Evolutionary conservation across 2,113 vertebrate genomes (phyloP).

Genomic region (Heterotis niloticus): DNA sequence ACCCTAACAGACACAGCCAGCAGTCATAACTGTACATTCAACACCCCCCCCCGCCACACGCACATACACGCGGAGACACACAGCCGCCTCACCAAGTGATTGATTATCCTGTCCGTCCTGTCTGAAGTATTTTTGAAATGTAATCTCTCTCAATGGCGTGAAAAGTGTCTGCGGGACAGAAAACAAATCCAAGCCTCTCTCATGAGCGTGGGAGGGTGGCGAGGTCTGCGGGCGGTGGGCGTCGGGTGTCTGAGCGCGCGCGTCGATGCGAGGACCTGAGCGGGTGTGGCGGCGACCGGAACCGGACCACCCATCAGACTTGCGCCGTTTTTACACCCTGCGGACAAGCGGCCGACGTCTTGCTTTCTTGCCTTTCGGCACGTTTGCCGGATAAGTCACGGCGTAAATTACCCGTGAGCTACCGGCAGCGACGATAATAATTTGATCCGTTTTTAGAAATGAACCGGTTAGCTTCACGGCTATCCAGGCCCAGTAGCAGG

Average conservation of each 20-base stretch:
- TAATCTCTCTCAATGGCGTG: slow-evolving; percentile 54
- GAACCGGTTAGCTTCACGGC: too few species aligned
- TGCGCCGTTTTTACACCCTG: not conserved
- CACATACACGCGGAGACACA: not conserved
- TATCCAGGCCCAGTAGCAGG: too few species aligned
- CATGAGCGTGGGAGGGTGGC: not conserved
- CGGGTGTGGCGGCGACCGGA: not conserved
- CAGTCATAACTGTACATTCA: slow-evolving; percentile 40
- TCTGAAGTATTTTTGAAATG: slow-evolving; percentile 60
- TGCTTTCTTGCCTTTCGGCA: too few species aligned
- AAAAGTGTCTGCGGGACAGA: slow-evolving; percentile 45
- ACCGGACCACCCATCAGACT: not conserved
- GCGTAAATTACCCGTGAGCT: too few species aligned
- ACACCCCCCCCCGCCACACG: not conserved
- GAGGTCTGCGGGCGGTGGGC: not conserved
- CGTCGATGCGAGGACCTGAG: not conserved
- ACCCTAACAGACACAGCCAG: slow-evolving; percentile 55
- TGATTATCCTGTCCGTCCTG: slow-evolving; percentile 67
- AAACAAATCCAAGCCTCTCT: slow-evolving; percentile 25
- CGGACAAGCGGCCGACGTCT: too few species aligned
- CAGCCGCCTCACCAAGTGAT: slow-evolving; percentile 53
- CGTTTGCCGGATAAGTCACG: too few species aligned
- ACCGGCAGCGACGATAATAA: too few species aligned
- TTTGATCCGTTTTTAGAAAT: too few species aligned
- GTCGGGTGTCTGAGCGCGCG: not conserved